phyloP scores from a whole-genome alignment of 2,113 vertebrate genomes.

The Centropus bengalensis region DNA sequence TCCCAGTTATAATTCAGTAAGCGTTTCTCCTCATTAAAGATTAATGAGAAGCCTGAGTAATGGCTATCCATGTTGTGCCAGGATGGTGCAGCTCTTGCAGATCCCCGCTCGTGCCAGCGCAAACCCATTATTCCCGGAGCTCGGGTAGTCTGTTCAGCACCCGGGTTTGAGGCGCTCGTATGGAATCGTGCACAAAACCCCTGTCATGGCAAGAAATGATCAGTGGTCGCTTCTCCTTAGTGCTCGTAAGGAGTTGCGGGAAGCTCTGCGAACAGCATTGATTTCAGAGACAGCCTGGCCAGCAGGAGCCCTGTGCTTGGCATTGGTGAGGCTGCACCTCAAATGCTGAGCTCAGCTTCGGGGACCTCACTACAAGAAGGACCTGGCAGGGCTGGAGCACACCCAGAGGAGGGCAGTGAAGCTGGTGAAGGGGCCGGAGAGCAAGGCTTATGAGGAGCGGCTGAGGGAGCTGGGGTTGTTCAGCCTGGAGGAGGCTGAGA shows the following conservation, averaged over 20 bases:
- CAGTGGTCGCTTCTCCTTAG: not conserved
- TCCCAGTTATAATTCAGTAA: not conserved
- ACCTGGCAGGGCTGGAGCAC: too few relatives aligned
- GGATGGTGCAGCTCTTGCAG: not conserved
- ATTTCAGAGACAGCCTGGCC: too few relatives aligned
- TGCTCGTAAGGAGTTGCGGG: not conserved
- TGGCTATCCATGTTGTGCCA: not conserved
- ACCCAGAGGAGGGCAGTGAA: too few relatives aligned
- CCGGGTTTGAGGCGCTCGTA: accelerated
- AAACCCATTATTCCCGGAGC: not conserved
- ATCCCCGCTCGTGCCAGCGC: not conserved
- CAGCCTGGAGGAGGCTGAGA: too few relatives aligned
- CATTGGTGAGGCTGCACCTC: too few relatives aligned
- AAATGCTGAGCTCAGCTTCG: too few relatives aligned
- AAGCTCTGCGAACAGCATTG: not conserved
- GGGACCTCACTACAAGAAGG: too few relatives aligned
- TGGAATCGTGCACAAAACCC: not conserved
- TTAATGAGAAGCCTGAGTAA: not conserved
- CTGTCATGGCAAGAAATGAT: not conserved
- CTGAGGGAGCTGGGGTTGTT: too few relatives aligned
- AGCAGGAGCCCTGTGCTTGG: too few relatives aligned
- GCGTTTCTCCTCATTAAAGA: not conserved
- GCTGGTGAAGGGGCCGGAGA: too few relatives aligned
- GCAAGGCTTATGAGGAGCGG: too few relatives aligned
- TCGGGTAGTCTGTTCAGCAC: not conserved